Evolutionary conservation across 1,140 invertebrate genomes (phyloP).

Genomic region (Ceratoteleas bidentatus): DNA sequence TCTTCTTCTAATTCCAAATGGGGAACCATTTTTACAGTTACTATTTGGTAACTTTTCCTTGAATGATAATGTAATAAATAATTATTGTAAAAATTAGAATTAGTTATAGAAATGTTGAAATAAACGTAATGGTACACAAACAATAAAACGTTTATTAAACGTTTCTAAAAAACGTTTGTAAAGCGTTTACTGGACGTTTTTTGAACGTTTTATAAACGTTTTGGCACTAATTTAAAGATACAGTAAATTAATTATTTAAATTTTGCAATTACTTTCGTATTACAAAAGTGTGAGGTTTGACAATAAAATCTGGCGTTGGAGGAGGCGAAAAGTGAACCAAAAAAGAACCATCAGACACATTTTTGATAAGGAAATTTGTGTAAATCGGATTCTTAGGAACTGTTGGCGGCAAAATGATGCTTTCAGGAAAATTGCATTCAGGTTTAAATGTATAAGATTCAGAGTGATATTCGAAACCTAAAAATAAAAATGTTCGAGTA

Average conservation of each 20-base stretch:
- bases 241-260: not conserved
- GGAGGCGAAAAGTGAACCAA: constrained; percentile 73
- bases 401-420: constrained; percentile 70
- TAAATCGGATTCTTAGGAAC: constrained; percentile 67
- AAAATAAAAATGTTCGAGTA: constrained; percentile 21
- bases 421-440: constrained; percentile 69
- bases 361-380: constrained; percentile 71
- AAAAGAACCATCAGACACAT: constrained; percentile 63
- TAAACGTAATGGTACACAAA: too few species aligned
- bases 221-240: too few species aligned
- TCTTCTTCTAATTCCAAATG: constrained; percentile 48
- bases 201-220: too few species aligned
- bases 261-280: constrained; percentile 64
- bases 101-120: not conserved
- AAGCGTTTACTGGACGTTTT: too few species aligned
- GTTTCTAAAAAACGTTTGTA: too few species aligned
- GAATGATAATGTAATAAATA: constrained; percentile 9
- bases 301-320: constrained; percentile 57
- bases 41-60: constrained; percentile 64
- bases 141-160: too few species aligned
- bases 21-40: constrained; percentile 69
- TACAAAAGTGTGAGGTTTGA: constrained; percentile 73
- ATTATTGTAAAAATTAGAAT: not conserved
- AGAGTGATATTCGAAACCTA: constrained; percentile 65
- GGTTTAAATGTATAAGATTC: constrained; percentile 53